These are phyloP conservation scores for Molossus alvarezi DNA, from an alignment of 2,797 vertebrate species.

Conservation along the genomic window DNA sequence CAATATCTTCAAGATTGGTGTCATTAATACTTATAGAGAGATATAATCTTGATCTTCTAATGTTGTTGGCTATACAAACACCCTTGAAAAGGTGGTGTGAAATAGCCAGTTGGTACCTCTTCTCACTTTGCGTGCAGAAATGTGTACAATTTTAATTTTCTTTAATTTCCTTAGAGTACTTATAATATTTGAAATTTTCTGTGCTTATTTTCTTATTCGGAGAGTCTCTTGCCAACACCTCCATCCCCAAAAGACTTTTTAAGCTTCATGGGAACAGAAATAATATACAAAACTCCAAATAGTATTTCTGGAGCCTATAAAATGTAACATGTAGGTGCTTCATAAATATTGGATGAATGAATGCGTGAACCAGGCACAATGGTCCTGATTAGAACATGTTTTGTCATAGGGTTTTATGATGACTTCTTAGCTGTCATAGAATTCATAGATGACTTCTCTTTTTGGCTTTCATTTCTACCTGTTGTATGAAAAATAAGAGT, in stretches of 20 bases:
- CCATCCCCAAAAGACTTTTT: background rate
- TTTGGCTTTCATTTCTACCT: background rate
- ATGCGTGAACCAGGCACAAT: background rate
- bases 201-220: background rate
- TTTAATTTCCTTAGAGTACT: background rate
- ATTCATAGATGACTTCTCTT: background rate
- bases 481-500: background rate
- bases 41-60: background rate
- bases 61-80: background rate
- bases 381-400: background rate
- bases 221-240: background rate
- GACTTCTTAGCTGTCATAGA: background rate
- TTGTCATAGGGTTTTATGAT: background rate
- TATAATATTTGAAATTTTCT: background rate
- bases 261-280: background rate
- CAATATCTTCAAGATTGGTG: background rate
- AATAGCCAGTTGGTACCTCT: background rate
- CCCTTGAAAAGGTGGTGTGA: background rate
- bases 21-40: background rate
- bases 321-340: background rate
- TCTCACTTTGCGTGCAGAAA: background rate
- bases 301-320: background rate
- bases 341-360: conserved; percentile 4
- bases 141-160: background rate
- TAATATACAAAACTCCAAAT: background rate